These are phyloP conservation scores for Seira ritae DNA, from an alignment of 2,888 invertebrate genomes.

Conservation along the genomic window DNA sequence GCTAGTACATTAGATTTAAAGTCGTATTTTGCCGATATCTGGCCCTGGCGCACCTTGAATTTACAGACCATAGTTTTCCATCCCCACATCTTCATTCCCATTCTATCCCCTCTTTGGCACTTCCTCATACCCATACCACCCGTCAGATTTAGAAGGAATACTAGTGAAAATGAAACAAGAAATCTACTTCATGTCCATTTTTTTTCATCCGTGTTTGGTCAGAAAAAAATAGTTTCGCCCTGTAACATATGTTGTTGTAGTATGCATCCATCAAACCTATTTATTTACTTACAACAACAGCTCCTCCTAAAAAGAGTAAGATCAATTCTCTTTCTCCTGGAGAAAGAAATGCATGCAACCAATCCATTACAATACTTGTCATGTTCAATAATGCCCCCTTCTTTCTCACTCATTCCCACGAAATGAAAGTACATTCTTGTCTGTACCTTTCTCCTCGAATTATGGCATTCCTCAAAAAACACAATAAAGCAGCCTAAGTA, in stretches of 20 bases:
- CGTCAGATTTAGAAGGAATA: neutral
- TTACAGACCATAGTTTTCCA: too few species aligned
- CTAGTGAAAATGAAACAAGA: too few species aligned
- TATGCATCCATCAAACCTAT: neutral
- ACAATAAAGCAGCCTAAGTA: too few species aligned
- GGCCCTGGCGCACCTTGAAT: too few species aligned
- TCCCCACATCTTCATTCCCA: too few species aligned
- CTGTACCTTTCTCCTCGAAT: neutral
- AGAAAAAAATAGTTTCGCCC: neutral
- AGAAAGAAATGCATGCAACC: neutral
- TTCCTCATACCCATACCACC: neutral
- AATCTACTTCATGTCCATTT: neutral
- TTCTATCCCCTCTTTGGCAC: neutral
- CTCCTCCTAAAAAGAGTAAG: conserved; percentile 10
- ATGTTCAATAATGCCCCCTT: neutral
- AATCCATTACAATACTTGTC: conserved; percentile 16
- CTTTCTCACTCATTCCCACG: neutral
- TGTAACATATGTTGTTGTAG: neutral
- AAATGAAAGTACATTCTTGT: neutral
- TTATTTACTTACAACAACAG: conserved; percentile 1
- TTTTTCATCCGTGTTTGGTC: neutral
- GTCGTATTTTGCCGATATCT: too few species aligned
- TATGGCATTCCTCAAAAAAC: too few species aligned
- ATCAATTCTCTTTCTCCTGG: neutral
- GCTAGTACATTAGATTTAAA: too few species aligned